A percentile compares a stretch with the other conserved stretches of the same genome.
These are phyloP conservation scores for Carlito syrichta DNA, from an alignment of 2,113 vertebrate genomes.

Conservation along the genomic window DNA sequence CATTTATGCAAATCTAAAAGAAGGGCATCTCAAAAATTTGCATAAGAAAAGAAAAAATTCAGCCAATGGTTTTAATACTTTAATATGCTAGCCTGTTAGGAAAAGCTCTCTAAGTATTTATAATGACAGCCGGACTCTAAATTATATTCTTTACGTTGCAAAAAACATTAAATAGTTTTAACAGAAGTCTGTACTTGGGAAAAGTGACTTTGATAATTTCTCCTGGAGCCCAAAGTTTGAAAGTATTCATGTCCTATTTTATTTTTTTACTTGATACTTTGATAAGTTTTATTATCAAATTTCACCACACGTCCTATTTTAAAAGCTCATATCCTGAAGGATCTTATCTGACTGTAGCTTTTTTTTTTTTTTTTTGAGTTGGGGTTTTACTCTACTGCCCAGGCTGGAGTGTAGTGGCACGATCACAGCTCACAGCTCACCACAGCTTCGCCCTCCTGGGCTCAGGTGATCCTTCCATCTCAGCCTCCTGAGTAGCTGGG, in stretches of 20 bases:
- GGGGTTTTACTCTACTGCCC: no score
- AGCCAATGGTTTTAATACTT: not conserved
- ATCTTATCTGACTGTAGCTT: conserved; percentile 14
- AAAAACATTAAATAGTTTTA: conserved; percentile 11
- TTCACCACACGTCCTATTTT: not conserved
- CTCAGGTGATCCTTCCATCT: no score
- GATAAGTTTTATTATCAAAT: no score
- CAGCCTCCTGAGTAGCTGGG: no score
- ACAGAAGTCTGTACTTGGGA: not conserved
- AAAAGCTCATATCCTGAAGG: not conserved
- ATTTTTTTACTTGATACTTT: no score
- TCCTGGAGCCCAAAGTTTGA: not conserved
- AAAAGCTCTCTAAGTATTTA: not conserved
- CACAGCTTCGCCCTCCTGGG: no score
- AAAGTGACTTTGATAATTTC: conserved; percentile 22
- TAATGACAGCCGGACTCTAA: not conserved
- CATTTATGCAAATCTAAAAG: not conserved
- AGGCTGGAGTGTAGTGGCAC: no score
- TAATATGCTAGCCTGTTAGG: not conserved
- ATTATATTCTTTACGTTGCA: not conserved
- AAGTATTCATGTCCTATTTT: not conserved
- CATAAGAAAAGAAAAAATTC: not conserved
- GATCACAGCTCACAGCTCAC: no score
- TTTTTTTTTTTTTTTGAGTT: no score
- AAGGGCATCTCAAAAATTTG: not conserved